phyloP scores from a whole-genome alignment of 1,140 invertebrate species.

The Drosophila nannoptera region DNA sequence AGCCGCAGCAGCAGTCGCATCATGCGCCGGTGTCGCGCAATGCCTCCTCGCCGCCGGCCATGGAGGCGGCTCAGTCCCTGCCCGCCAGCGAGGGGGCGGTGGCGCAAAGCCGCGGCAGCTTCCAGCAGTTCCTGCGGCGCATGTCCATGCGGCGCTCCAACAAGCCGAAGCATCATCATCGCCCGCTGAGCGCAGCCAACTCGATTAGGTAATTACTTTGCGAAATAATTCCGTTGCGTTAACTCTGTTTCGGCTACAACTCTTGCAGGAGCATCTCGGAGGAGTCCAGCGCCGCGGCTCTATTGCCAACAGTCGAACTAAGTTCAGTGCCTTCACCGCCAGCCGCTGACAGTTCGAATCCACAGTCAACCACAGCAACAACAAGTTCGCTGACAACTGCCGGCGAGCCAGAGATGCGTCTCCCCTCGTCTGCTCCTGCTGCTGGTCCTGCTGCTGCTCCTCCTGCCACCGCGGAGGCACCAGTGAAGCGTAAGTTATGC shows the following conservation, averaged over 20 bases:
- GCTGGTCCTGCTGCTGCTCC: background rate
- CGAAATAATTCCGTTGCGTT: background rate
- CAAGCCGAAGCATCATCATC: constrained; percentile 62
- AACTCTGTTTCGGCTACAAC: background rate
- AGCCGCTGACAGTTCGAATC: constrained; percentile 36
- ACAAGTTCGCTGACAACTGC: constrained; percentile 15
- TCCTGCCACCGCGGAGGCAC: constrained; percentile 12
- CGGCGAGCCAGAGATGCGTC: constrained; percentile 17
- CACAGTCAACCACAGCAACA: constrained; percentile 10
- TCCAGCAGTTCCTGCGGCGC: constrained; percentile 75
- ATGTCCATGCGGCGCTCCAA: constrained; percentile 77
- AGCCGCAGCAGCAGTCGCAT: constrained; percentile 32
- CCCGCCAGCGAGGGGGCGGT: background rate
- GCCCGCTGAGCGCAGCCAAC: constrained; percentile 65
- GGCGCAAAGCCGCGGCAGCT: constrained; percentile 51
- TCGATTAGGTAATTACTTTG: constrained; percentile 65
- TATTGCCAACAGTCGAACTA: constrained; percentile 55
- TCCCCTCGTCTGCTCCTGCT: background rate
- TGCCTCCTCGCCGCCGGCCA: constrained; percentile 66
- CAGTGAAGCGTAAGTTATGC: constrained; percentile 49
- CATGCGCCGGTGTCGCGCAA: constrained; percentile 67
- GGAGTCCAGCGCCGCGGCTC: constrained; percentile 54
- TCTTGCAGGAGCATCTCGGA: constrained; percentile 69
- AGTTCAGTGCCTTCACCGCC: constrained; percentile 39
- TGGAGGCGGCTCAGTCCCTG: constrained; percentile 29